Evolutionary conservation across 1,140 invertebrate species (phyloP).

Genomic region (Neuroterus valhalla): DNA sequence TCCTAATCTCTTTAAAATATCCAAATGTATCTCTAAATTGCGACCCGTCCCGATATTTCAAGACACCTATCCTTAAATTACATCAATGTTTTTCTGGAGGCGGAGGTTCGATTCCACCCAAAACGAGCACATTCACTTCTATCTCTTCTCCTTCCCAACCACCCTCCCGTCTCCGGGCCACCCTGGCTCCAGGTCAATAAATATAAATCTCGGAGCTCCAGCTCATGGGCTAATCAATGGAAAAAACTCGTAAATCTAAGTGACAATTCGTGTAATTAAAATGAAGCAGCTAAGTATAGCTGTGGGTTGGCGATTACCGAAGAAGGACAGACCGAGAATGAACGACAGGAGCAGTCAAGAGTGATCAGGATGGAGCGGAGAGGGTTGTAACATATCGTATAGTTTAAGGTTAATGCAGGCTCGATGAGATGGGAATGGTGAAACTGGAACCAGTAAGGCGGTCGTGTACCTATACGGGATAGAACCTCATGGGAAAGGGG

Average conservation of each 20-base stretch:
- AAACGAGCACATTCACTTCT: slow-evolving; percentile 39
- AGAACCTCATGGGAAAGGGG: slow-evolving; percentile 49
- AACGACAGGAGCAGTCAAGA: slow-evolving; percentile 33
- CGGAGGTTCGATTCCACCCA: slow-evolving; percentile 14
- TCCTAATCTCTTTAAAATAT: slow-evolving; percentile 10
- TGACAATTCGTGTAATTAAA: slow-evolving; percentile 67
- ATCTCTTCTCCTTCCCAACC: slow-evolving; percentile 33
- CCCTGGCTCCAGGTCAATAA: slow-evolving; percentile 39
- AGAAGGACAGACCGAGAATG: slow-evolving; percentile 33
- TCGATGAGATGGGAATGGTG: slow-evolving; percentile 63
- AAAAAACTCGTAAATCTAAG: slow-evolving; percentile 60
- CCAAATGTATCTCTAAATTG: slow-evolving; percentile 10
- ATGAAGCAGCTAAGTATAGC: slow-evolving; percentile 60
- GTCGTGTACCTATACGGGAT: slow-evolving; percentile 36
- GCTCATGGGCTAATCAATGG: slow-evolving; percentile 44
- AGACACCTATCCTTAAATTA: slow-evolving; percentile 5
- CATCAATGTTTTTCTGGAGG: slow-evolving; percentile 25
- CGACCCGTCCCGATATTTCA: slow-evolving; percentile 8
- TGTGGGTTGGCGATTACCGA: slow-evolving; percentile 25
- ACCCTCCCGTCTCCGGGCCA: slow-evolving; percentile 32
- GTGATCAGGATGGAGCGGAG: background rate
- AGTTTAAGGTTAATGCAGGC: slow-evolving; percentile 60
- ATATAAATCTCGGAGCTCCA: slow-evolving; percentile 50
- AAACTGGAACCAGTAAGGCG: slow-evolving; percentile 39
- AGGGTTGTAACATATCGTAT: slow-evolving; percentile 51